Percentiles rank a stretch among this genome's conserved stretches.
Conservation (phyloP, 2,888 invertebrate genomes). For the Sesia apiformis region DNA sequence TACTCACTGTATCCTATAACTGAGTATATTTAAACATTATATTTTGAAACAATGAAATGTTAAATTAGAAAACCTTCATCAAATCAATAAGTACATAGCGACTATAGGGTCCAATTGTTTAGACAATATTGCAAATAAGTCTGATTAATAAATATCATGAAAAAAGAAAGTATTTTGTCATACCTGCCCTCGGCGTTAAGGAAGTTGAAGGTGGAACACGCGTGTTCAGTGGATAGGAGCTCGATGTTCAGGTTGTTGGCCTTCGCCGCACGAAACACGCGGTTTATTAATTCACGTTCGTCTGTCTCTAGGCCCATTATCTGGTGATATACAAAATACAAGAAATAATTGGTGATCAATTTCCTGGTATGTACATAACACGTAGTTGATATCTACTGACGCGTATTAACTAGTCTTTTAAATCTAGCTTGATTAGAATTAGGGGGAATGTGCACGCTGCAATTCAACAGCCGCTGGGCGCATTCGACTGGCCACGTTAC, state of each 20-base stretch:
- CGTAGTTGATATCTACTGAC: background rate
- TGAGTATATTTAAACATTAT: no score
- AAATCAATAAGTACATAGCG: background rate
- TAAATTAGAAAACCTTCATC: background rate
- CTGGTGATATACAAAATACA: slow-evolving; percentile 15
- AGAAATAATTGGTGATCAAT: no score
- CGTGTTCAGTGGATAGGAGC: slow-evolving; percentile 86
- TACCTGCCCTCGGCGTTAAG: slow-evolving; percentile 86
- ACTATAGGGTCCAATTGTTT: background rate
- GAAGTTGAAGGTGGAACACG: slow-evolving; percentile 94
- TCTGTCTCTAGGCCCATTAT: slow-evolving; percentile 43
- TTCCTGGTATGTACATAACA: background rate
- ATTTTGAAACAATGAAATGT: background rate
- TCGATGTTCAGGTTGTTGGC: slow-evolving; percentile 77
- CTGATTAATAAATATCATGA: background rate
- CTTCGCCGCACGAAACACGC: slow-evolving; percentile 30
- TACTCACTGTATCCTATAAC: no score
- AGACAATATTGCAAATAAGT: background rate
- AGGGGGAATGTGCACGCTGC: no score
- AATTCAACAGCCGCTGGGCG: no score
- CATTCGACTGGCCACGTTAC: no score
- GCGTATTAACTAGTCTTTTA: background rate
- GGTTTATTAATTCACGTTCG: slow-evolving; percentile 22
- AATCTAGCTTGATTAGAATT: no score
- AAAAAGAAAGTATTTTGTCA: background rate